Evolutionary conservation across 2,113 vertebrate species (phyloP).

Genomic region (Ammospiza nelsoni): DNA sequence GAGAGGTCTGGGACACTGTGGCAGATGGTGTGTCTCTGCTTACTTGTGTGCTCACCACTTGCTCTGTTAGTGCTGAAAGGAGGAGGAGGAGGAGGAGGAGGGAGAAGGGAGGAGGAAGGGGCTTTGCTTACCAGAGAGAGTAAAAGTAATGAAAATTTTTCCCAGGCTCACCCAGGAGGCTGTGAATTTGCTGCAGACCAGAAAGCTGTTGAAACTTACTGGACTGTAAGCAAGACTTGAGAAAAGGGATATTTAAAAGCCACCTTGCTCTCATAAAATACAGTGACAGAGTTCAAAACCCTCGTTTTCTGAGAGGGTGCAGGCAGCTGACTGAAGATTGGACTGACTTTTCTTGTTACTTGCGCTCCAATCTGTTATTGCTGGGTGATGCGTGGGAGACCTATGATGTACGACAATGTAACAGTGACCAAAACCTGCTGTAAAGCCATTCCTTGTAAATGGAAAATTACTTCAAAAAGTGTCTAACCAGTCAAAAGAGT

Average conservation of each 20-base stretch:
- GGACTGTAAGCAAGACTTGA: neutral
- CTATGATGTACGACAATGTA: neutral
- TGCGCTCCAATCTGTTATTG: neutral
- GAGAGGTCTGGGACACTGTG: neutral
- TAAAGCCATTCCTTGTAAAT: neutral
- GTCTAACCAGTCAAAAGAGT: neutral
- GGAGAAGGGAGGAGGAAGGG: neutral
- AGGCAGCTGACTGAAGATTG: neutral
- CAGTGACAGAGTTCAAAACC: neutral
- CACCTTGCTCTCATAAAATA: neutral
- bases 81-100: neutral
- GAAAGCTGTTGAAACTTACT: neutral
- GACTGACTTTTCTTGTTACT: neutral
- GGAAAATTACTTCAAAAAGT: neutral
- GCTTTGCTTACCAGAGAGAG: neutral
- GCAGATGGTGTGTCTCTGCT: constrained; percentile 8
- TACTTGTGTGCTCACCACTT: neutral
- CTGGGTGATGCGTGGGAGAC: neutral
- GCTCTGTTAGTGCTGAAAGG: neutral
- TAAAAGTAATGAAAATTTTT: constrained; percentile 9
- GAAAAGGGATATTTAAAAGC: constrained; percentile 3
- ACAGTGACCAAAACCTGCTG: neutral
- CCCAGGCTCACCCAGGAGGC: neutral
- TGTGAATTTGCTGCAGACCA: neutral
- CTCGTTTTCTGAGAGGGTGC: neutral